phyloP scores from a whole-genome alignment of 2,888 invertebrate genomes.

The Phaonia tiefii region DNA sequence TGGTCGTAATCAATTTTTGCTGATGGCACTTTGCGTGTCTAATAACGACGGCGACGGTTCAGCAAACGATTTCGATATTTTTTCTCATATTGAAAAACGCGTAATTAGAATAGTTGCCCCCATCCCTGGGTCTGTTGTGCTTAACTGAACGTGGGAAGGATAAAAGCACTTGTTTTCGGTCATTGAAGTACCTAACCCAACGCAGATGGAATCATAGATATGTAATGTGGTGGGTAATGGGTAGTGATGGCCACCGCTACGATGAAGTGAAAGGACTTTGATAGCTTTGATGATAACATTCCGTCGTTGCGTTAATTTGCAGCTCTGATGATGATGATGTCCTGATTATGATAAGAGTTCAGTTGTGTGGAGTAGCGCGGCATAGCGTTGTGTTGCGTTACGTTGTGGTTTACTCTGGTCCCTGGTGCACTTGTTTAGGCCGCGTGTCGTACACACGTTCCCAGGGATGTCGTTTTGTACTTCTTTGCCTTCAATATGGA shows the following conservation, averaged over 20 bases:
- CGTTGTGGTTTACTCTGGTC: conserved; percentile 56
- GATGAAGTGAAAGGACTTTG: conserved; percentile 21
- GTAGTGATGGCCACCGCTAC: conserved; percentile 13
- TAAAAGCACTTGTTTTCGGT: conserved; percentile 53
- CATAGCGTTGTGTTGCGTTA: conserved; percentile 59
- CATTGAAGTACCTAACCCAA: conserved; percentile 41
- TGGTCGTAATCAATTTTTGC: conserved; percentile 62
- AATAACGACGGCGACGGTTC: conserved; percentile 22
- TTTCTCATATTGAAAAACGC: conserved; percentile 26
- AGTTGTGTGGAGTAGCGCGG: conserved; percentile 44
- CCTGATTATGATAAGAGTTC: conserved; percentile 60
- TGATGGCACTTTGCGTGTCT: conserved; percentile 66
- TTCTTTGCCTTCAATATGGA: not conserved
- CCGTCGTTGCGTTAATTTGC: conserved; percentile 16
- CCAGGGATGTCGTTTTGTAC: conserved; percentile 5
- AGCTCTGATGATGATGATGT: conserved; percentile 31
- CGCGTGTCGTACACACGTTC: conserved; percentile 77
- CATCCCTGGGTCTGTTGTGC: too few species aligned
- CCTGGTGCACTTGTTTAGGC: conserved; percentile 73
- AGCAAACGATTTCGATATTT: not conserved
- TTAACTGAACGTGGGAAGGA: conserved; percentile 45
- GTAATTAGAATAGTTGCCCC: conserved; percentile 57
- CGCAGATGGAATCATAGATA: conserved; percentile 50
- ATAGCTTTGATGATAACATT: conserved; percentile 38
- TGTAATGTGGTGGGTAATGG: conserved; percentile 26